Conservation (phyloP, 2,797 vertebrate species). For the Rhodeus uyekii region DNA sequence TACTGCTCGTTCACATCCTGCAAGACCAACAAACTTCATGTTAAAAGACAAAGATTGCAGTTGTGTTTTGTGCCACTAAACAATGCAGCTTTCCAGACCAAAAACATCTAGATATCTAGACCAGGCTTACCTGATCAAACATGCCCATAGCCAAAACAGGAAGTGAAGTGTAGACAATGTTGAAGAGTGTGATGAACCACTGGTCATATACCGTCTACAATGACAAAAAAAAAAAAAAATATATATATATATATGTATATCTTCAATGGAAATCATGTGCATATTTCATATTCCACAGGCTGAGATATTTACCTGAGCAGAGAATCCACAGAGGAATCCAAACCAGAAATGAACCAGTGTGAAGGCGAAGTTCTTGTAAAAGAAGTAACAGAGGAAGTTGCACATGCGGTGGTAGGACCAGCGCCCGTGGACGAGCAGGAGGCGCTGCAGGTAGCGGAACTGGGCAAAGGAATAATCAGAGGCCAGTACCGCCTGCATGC, state of each 20-base stretch:
- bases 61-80: neutral
- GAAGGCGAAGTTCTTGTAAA: conserved; percentile 88
- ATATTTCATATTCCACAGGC: neutral
- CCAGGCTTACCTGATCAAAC: conserved; percentile 83
- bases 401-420: conserved; percentile 86
- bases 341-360: conserved; percentile 87
- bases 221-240: neutral
- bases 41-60: neutral
- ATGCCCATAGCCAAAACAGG: conserved; percentile 86
- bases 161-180: conserved; percentile 85
- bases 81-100: neutral
- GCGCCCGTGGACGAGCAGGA: conserved; percentile 82
- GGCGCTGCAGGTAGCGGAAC: conserved; percentile 81
- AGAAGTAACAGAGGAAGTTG: conserved; percentile 86
- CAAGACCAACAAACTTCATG: conserved; percentile 29
- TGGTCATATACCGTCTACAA: conserved; percentile 86
- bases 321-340: conserved; percentile 87
- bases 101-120: neutral
- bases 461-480: conserved; percentile 84
- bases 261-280: neutral
- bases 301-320: conserved; percentile 73
- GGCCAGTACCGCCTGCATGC: conserved; percentile 81
- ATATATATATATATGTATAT: neutral
- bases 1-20: conserved; percentile 85
- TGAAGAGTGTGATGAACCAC: conserved; percentile 89